Base-by-base conservation (phyloP, 2,113 vertebrate genomes). In the Candoia aspera region DNA sequence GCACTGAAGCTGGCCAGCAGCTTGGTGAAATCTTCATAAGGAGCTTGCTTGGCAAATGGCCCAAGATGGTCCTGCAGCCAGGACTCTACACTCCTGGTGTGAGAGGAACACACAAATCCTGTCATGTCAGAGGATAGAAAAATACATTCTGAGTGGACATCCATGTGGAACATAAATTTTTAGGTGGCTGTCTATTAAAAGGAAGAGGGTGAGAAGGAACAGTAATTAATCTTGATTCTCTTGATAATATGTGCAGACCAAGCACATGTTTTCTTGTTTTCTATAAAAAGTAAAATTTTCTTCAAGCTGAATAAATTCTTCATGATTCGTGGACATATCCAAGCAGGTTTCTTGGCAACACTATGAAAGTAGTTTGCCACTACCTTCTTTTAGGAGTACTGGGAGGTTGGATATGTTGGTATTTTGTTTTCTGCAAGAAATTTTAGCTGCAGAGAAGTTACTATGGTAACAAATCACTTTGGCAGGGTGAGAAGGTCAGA, bases 51-150 rank as follows among this genome's bases (percentile, higher is more conserved):
- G 0, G 29, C 21, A 1, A 96, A 95, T 24, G 90, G 73, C 29
- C 93, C 92, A 6, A 95, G n/a, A 58, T 90, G 93, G 6, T 91
- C 85, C 4, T 42, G 53, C 13, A 96, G n/a, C 95, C 94, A 95
- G 1, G 90, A 79, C 37, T 59, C 84, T 1, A 57, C 88, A 8
- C 42, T 57, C 55, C 88, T 23, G 19, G 64, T 49, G 26, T 24
- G 85, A 8, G 17, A 84, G 8, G 73, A 33, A 79, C 94, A 95
- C 0, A 89, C 90, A 1, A 91, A 92, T 17, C 92, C 95, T 96
- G 84, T 4, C 37, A 23, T 19, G 24, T 9, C n/a, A n/a, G 55
- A 79, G 15, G 1, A n/a, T 13, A 90, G 62, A 57, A 24, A 21
- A 17, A 24, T 8, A 84, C 9, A 2, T 60, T 19, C 79, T 62